Evolutionary conservation across 2,888 invertebrate genomes (phyloP), one percentile per base, ranked within the genome.

Genomic region (Diplazon laetatorius): DNA sequence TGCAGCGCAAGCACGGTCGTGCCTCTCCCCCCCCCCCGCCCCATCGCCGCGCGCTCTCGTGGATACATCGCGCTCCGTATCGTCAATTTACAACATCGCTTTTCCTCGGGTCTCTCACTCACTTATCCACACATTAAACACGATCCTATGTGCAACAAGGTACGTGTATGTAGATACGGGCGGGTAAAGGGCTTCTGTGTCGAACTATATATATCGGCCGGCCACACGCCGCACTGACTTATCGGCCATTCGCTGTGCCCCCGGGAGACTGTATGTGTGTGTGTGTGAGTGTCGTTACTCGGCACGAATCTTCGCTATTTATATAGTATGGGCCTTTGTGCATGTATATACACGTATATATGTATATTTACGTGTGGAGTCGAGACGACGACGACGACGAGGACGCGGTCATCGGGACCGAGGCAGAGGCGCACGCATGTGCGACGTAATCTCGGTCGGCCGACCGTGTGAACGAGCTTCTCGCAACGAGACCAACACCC

Each of bases 391-490:
- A 0, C 48, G 48, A 46, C 48, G 48, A 50, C 46, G 14, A 46
- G 9, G 73, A 66, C 50, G 66, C 59, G 74, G 59, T 59, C 74
- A 68, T 74, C 74, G 60, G 48, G 57, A 65, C 46, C 46, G 18
- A 22, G 44, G 30, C 46, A 46, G 18, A 22, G 44, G 30, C 46
- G 44, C 62, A 37, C 65, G 20, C 68, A 68, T 44, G 35, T 39
- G 59, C 39, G 55, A 52, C 25, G 10, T 25, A 12, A 14, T 52
- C 16, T 52, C 52, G 25, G n/a, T n/a, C n/a, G 52, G 2, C 10
- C 50, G 22, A 55, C 42, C 68, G 68, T 68, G 68, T 68, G 68
- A 68, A 68, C 68, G 44, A 18, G 44, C 68, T 44, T 57, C 14
- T 30, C n/a, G n/a, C 39, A 60, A 12, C 25, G 60, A 52, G n/a